Conservation (phyloP, 2,797 vertebrate genomes). For the Macroramphosus scolopax region DNA sequence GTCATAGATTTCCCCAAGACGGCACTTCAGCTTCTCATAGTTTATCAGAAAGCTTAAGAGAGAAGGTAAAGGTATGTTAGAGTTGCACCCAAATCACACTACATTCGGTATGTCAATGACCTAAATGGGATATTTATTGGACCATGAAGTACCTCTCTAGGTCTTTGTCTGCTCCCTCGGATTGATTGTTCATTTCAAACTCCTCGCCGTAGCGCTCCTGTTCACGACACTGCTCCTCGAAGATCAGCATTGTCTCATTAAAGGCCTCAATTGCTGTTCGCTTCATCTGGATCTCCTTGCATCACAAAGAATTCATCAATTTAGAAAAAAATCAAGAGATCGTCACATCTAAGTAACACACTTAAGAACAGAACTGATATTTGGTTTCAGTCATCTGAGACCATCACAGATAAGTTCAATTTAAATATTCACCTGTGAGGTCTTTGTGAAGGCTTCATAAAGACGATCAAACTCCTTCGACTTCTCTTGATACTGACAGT, state of each 20-base stretch:
- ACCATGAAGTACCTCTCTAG: slow-evolving; percentile 83
- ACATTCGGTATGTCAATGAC: neutral
- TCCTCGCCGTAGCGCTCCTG: slow-evolving; percentile 92
- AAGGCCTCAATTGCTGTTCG: slow-evolving; percentile 92
- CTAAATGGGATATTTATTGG: neutral
- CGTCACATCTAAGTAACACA: no score
- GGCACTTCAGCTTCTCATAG: slow-evolving; percentile 97
- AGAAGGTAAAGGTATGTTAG: slow-evolving; percentile 3
- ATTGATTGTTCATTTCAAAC: slow-evolving; percentile 73
- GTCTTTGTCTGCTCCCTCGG: slow-evolving; percentile 84
- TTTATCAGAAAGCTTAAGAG: slow-evolving; percentile 91
- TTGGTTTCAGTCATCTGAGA: no score
- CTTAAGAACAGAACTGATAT: neutral
- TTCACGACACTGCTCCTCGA: slow-evolving; percentile 93
- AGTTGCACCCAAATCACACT: neutral
- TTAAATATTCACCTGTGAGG: slow-evolving; percentile 83
- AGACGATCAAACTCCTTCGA: slow-evolving; percentile 92
- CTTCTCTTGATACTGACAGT: slow-evolving; percentile 92
- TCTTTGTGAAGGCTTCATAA: slow-evolving; percentile 92
- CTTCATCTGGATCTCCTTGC: slow-evolving; percentile 97
- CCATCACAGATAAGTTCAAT: neutral
- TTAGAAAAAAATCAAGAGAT: slow-evolving; percentile 16
- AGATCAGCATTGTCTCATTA: slow-evolving; percentile 94
- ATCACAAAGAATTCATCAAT: slow-evolving; percentile 1
- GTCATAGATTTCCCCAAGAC: slow-evolving; percentile 96